Conservation (phyloP, 1,140 invertebrate genomes). For the Micrasema minimum region DNA sequence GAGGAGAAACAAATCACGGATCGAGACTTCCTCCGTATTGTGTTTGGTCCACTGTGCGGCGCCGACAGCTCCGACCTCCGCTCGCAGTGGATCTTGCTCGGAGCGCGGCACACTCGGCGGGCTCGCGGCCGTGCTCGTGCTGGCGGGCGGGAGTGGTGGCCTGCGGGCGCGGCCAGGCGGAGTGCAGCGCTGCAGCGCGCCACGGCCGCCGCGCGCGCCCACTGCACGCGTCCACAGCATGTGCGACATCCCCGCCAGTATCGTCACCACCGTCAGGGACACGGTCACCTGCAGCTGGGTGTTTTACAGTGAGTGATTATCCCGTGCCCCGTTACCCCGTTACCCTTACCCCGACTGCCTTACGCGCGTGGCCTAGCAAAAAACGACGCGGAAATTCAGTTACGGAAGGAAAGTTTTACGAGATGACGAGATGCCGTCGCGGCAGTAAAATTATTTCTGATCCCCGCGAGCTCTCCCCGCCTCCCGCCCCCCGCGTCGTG, state of each 20-base stretch:
- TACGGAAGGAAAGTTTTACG: slow-evolving; percentile 5
- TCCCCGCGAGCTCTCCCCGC: background rate
- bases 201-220: slow-evolving; percentile 51
- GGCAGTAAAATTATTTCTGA: slow-evolving; percentile 13
- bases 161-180: background rate
- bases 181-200: slow-evolving; percentile 56
- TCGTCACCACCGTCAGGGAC: slow-evolving; percentile 68
- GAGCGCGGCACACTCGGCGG: background rate
- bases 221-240: slow-evolving; percentile 51
- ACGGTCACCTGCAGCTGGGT: slow-evolving; percentile 72
- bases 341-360: too few relatives aligned
- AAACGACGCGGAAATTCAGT: background rate
- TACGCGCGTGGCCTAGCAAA: slow-evolving; percentile 8
- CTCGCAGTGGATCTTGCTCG: background rate
- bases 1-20: background rate
- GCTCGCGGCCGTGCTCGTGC: background rate
- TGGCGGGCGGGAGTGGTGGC: background rate
- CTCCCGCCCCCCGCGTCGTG: background rate
- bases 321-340: too few relatives aligned
- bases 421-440: background rate
- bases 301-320: slow-evolving; percentile 69
- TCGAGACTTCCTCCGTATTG: background rate
- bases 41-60: background rate
- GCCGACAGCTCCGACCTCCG: background rate
- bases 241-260: slow-evolving; percentile 67